Conservation (phyloP, 2,113 vertebrate genomes). For the Paedocypris sp. region DNA sequence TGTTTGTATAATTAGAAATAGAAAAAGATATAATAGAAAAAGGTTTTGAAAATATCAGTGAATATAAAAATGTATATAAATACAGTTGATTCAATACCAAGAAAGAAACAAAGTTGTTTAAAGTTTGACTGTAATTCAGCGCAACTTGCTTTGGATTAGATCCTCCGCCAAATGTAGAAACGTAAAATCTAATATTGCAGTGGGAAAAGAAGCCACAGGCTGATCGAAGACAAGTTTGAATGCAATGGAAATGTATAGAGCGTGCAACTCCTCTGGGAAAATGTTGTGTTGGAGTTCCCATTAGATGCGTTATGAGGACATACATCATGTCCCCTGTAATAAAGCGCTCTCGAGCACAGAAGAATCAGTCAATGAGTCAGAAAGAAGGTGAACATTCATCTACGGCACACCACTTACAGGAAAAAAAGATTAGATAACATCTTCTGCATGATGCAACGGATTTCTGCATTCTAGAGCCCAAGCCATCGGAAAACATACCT, state of each 20-base stretch:
- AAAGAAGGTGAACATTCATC: neutral
- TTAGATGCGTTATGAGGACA: neutral
- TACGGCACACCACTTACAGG: neutral
- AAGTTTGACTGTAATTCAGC: too few species aligned
- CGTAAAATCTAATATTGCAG: too few species aligned
- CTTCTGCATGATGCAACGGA: neutral
- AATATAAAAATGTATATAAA: too few species aligned
- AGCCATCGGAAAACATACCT: neutral
- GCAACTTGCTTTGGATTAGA: too few species aligned
- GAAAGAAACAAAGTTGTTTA: too few species aligned
- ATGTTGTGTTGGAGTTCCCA: neutral
- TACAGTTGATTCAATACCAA: too few species aligned
- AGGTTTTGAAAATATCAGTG: too few species aligned
- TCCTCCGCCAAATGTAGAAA: too few species aligned
- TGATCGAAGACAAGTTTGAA: too few species aligned
- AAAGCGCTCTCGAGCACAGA: neutral
- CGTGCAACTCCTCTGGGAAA: neutral
- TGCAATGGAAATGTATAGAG: constrained; percentile 2
- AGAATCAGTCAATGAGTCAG: neutral
- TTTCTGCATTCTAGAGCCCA: neutral
- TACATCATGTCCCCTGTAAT: constrained; percentile 10
- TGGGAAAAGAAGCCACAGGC: too few species aligned
- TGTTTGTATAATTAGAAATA: too few species aligned
- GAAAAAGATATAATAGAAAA: too few species aligned
- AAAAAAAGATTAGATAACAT: neutral